Evolutionary conservation across 53 echinoderm and acorn worm species (phyloP).

Genomic region (Paelopatides confundens): DNA sequence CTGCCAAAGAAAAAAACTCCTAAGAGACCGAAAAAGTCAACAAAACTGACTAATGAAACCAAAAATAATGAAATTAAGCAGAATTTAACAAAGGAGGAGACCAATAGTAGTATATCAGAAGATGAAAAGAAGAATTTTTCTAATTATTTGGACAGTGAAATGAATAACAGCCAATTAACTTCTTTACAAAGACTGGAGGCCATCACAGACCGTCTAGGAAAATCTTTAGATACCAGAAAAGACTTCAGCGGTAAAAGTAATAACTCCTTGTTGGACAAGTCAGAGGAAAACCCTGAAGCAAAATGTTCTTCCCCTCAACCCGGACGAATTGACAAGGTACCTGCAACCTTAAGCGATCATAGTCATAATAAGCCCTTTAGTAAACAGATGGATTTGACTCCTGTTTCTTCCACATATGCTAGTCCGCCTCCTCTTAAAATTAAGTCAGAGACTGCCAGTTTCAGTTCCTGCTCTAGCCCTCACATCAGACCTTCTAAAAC

Average conservation of each 20-base stretch:
- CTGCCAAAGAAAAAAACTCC: not conserved
- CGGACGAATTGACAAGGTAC: not conserved
- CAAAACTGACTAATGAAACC: not conserved
- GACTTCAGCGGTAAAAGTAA: not conserved
- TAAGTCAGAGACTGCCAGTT: not conserved
- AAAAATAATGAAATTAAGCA: not conserved
- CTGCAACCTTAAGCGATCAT: not conserved
- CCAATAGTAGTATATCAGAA: not conserved
- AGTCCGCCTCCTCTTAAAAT: not conserved
- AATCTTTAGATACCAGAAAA: not conserved
- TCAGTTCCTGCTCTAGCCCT: not conserved
- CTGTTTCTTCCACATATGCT: not conserved
- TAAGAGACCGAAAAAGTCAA: not conserved
- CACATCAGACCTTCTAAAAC: not conserved
- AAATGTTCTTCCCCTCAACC: not conserved
- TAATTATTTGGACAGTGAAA: not conserved
- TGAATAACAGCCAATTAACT: not conserved
- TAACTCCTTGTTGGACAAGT: not conserved
- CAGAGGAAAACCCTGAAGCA: not conserved
- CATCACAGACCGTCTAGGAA: slow-evolving; percentile 10
- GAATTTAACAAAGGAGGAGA: not conserved
- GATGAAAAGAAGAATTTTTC: not conserved
- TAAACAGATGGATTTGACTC: not conserved
- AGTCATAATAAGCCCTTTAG: not conserved
- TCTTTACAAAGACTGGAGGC: slow-evolving; percentile 31